These are phyloP conservation scores for Ceyx margarethae DNA, from an alignment of 2,113 vertebrate species.

Conservation along the genomic window DNA sequence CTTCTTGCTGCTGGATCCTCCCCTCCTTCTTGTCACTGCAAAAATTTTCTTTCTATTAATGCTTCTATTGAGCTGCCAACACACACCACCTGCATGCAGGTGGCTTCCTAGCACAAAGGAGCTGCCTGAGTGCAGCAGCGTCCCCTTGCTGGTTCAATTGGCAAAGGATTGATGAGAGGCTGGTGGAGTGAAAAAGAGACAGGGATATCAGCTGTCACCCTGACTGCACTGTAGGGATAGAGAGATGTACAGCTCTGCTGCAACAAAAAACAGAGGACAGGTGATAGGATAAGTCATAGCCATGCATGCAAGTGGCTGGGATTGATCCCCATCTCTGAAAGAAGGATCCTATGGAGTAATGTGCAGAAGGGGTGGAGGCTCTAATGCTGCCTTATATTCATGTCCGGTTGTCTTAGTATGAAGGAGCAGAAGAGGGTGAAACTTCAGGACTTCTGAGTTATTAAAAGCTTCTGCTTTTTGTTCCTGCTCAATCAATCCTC, in stretches of 20 bases:
- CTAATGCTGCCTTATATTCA: not conserved
- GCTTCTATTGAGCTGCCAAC: not conserved
- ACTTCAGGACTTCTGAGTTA: not conserved
- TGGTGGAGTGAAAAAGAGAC: not conserved
- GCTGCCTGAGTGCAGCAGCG: not conserved
- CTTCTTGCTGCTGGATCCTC: not conserved
- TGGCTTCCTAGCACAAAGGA: not conserved
- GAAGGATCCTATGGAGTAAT: not conserved
- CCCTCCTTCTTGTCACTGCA: not conserved
- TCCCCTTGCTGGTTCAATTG: not conserved
- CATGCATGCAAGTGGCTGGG: not conserved
- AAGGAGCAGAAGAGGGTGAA: not conserved
- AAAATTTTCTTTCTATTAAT: not conserved
- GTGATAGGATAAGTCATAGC: not conserved
- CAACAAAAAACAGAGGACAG: not conserved
- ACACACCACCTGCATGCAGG: not conserved
- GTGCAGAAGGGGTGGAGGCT: not conserved
- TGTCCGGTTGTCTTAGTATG: not conserved
- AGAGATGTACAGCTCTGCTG: not conserved
- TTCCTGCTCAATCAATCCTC: conserved; percentile 3
- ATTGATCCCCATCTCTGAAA: not conserved
- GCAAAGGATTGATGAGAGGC: not conserved
- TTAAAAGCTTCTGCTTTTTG: conserved; percentile 18
- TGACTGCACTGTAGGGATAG: not conserved
- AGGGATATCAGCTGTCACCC: not conserved